Conservation (phyloP, 1,140 invertebrate genomes). For the Orchestia grillus region DNA sequence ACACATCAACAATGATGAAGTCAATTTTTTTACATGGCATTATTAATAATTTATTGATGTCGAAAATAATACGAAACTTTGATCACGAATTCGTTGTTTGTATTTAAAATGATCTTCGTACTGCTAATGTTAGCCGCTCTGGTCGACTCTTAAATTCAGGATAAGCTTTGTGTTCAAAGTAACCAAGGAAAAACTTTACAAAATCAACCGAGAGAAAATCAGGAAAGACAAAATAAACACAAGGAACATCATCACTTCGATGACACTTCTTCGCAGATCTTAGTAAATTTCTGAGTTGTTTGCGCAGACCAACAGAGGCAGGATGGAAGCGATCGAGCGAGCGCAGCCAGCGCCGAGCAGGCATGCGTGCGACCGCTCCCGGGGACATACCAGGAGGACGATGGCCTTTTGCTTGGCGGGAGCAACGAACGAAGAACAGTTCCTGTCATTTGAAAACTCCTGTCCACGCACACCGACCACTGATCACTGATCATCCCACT, state of each 20-base stretch:
- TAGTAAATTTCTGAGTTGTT: background rate
- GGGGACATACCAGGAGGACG: constrained; percentile 20
- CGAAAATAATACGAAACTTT: too few species aligned
- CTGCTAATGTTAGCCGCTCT: too few species aligned
- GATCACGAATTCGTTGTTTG: too few species aligned
- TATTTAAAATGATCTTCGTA: too few species aligned
- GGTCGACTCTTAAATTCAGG: too few species aligned
- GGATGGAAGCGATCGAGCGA: background rate
- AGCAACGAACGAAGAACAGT: background rate
- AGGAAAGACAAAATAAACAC: background rate
- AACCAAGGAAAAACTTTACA: too few species aligned
- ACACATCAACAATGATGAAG: too few species aligned
- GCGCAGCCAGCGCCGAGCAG: background rate
- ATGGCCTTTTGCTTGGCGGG: constrained; percentile 9
- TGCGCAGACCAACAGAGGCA: background rate
- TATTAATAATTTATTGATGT: too few species aligned
- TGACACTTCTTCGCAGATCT: background rate
- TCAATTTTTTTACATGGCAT: too few species aligned
- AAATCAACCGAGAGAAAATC: too few species aligned
- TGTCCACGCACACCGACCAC: background rate
- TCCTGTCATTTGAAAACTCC: background rate
- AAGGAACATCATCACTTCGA: background rate
- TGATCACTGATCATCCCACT: background rate
- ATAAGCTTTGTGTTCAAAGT: too few species aligned
- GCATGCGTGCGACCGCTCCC: background rate